Base-by-base conservation (phyloP, 2,888 invertebrate species). In the Arrhopalites spinosus region DNA sequence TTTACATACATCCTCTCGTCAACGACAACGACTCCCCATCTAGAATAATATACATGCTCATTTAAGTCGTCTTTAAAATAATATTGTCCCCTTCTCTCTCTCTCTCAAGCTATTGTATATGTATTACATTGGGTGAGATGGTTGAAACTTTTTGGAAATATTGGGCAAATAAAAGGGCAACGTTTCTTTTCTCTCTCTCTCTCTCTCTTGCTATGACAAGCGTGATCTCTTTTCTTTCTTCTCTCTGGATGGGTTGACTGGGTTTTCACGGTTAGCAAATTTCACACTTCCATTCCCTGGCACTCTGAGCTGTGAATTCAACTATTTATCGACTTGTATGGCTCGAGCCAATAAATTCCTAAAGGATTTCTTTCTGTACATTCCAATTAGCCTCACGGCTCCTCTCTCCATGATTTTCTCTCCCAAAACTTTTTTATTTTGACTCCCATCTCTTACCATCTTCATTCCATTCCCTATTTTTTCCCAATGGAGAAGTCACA, bases 171-270 rank as follows among this genome's bases (percentile, higher is more conserved):
- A 66, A 17, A 7, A n/a, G 17, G 29, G 17, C n/a, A 30, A 27
- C n/a, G 36, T 36, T 11, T 36, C 36, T 36, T 36, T 3, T 36
- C 36, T 71, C 15, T 25, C 77, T 73, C 71, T 76, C 78, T 78
- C 79, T 79, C 80, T 80, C 80, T 81, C 78, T 76, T 69, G 77
- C 80, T 81, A 79, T 81, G 81, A 81, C 81, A 81, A 80, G 78
- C 79, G 77, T 79, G 79, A 81, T 79, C 81, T 79, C 81, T 80
- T 64, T 63, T 45, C 72, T 72, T 63, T 72, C 72, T 25, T 72
- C 61, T 63, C 61, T 43, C 63, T 73, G 50, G n/a, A 47, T 36
- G 73, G 73, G 47, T 73, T 73, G 45, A 64, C 73, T 73, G 64
- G n/a, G 23, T 73, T 66, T 73, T 73, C 66, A 73, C 73, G 53